Evolutionary conservation across 2,888 invertebrate genomes (phyloP).

Genomic region (Caenorhabditis becei): DNA sequence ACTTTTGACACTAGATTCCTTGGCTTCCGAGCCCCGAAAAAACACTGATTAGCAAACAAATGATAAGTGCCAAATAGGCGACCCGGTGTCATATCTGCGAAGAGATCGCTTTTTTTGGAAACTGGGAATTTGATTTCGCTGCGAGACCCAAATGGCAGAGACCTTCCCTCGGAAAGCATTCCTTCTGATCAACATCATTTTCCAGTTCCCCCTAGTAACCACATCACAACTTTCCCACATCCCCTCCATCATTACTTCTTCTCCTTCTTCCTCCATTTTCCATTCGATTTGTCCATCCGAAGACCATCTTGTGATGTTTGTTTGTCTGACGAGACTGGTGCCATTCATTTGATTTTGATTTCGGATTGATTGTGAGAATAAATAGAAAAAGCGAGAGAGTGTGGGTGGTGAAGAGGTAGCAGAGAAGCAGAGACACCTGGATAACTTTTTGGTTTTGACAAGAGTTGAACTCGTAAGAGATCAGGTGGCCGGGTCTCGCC

Average conservation of each 20-base stretch:
- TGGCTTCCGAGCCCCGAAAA: background rate
- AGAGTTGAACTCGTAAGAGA: no score
- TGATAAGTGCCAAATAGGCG: no score
- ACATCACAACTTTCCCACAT: background rate
- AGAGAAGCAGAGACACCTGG: no score
- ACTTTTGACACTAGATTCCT: background rate
- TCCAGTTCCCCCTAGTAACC: background rate
- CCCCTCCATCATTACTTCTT: background rate
- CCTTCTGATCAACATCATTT: background rate
- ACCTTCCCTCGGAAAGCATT: no score
- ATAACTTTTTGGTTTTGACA: no score
- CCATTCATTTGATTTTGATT: conserved; percentile 29
- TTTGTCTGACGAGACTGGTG: background rate
- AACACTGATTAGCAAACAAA: no score
- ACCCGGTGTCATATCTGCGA: no score
- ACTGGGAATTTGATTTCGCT: no score
- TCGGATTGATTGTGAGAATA: conserved; percentile 37
- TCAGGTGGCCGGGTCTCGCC: no score
- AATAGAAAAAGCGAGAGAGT: conserved; percentile 31
- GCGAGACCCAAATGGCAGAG: no score
- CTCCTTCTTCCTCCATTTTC: background rate
- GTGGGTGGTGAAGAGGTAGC: no score
- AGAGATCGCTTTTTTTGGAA: no score
- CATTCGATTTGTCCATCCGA: conserved; percentile 7
- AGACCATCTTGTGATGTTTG: conserved; percentile 14